phyloP scores from a whole-genome alignment of 2,113 vertebrate genomes.

The Ondatra zibethicus region DNA sequence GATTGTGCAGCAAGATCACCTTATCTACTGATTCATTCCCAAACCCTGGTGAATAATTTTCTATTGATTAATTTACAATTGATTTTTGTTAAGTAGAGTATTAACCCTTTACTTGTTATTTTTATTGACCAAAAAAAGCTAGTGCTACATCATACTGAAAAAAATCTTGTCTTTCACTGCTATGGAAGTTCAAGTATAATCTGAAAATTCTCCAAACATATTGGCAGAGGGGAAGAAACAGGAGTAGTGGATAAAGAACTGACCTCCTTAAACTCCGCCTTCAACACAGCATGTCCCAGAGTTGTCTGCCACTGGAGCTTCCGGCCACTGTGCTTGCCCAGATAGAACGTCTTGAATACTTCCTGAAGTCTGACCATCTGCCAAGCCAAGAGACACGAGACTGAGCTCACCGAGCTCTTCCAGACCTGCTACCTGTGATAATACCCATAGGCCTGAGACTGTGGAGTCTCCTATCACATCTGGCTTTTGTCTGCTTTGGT shows the following conservation, averaged over 20 bases:
- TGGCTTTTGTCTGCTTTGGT: no score
- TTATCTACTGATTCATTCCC: not conserved
- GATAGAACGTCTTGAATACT: constrained; percentile 90
- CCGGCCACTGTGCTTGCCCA: constrained; percentile 91
- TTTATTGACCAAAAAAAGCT: not conserved
- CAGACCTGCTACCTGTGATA: not conserved
- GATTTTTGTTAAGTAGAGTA: not conserved
- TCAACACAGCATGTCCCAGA: constrained; percentile 89
- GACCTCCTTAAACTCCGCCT: constrained; percentile 90
- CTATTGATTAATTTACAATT: not conserved
- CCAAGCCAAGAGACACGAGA: not conserved
- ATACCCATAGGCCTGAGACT: not conserved
- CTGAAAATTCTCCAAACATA: not conserved
- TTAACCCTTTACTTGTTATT: not conserved
- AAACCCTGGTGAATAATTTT: not conserved
- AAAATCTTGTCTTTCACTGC: not conserved
- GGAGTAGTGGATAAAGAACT: constrained; percentile 3
- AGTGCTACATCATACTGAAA: not conserved
- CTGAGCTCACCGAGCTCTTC: not conserved
- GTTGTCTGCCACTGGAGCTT: constrained; percentile 92
- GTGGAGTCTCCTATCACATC: not conserved
- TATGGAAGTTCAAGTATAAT: not conserved
- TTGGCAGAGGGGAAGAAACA: not conserved
- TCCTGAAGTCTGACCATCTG: constrained; percentile 92
- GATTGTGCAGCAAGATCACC: not conserved